Conservation (phyloP, 2,888 invertebrate species). For the Drosophila ochracea region DNA sequence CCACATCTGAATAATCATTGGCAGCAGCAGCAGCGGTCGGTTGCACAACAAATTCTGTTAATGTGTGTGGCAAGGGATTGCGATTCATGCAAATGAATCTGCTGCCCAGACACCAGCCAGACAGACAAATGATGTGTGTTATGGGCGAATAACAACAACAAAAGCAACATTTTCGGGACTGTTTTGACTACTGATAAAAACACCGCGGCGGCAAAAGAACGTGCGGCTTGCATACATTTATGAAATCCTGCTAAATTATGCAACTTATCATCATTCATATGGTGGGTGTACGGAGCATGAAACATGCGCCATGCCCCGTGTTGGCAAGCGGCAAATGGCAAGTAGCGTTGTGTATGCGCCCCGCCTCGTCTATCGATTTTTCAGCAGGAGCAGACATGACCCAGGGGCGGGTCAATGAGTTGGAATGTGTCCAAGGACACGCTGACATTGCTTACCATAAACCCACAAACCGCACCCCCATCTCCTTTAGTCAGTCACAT, state of each 20-base stretch:
- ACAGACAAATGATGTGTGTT: slow-evolving; percentile 11
- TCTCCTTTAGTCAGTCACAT: background rate
- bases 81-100: slow-evolving; percentile 3
- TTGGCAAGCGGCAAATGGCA: background rate
- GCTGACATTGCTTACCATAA: slow-evolving; percentile 45
- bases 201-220: slow-evolving; percentile 4
- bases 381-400: slow-evolving; percentile 34
- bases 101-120: slow-evolving; percentile 22
- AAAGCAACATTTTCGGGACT: slow-evolving; percentile 16
- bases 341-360: slow-evolving; percentile 29
- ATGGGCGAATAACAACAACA: background rate
- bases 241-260: slow-evolving; percentile 78
- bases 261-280: slow-evolving; percentile 69
- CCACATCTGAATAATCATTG: slow-evolving; percentile 4
- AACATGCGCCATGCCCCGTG: slow-evolving; percentile 3
- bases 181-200: slow-evolving; percentile 46
- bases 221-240: slow-evolving; percentile 57
- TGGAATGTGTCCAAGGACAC: slow-evolving; percentile 68
- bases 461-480: background rate
- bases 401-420: slow-evolving; percentile 60
- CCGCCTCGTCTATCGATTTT: slow-evolving; percentile 61
- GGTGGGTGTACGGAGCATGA: slow-evolving; percentile 3
- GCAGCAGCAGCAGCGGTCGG: background rate
- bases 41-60: background rate
- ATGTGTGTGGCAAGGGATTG: slow-evolving; percentile 12